Evolutionary conservation across 2,888 invertebrate species (phyloP).

Genomic region (Dicyrtoma fusca): DNA sequence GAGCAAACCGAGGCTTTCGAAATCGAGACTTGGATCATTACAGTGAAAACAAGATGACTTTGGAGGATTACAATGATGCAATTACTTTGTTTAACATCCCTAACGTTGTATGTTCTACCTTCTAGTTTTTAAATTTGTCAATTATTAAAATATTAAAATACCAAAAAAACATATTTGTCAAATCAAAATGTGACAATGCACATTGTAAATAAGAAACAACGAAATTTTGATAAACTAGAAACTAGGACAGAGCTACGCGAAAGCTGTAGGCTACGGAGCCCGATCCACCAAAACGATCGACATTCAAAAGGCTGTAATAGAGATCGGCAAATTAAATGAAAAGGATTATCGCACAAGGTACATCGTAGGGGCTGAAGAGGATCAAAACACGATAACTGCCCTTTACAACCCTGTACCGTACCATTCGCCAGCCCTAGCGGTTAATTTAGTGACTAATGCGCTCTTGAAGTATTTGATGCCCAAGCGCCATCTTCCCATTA

Average conservation of each 20-base stretch:
- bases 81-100: conserved; percentile 7
- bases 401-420: conserved; percentile 57
- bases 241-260: no score
- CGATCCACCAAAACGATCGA: no score
- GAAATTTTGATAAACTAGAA: no score
- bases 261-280: no score
- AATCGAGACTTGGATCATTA: conserved; percentile 32
- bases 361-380: conserved; percentile 19
- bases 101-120: conserved; percentile 7
- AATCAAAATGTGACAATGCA: no score
- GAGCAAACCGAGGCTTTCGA: conserved; percentile 39
- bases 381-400: conserved; percentile 16
- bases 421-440: conserved; percentile 60
- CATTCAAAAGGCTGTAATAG: no score
- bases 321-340: neutral
- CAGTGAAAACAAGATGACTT: conserved; percentile 28
- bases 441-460: conserved; percentile 58
- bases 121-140: no score
- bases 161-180: no score
- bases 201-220: no score
- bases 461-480: conserved; percentile 47
- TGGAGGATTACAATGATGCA: conserved; percentile 30
- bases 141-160: no score
- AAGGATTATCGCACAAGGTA: conserved; percentile 20
- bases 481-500: conserved; percentile 9